phyloP scores from a whole-genome alignment of 2,888 invertebrate genomes.

The Conops quadrifasciatus region DNA sequence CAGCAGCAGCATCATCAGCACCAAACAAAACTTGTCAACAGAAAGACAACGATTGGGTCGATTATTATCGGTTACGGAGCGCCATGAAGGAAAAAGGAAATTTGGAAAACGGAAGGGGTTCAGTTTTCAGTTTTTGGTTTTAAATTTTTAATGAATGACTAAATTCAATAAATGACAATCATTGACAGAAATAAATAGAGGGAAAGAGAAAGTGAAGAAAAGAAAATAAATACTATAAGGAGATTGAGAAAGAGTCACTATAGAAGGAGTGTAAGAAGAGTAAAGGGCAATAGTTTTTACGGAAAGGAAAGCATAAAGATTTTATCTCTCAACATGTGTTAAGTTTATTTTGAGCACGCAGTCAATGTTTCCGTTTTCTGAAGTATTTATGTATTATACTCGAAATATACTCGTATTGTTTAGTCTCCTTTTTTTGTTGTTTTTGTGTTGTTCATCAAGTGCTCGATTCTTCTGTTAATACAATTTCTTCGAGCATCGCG shows the following conservation, averaged over 20 bases:
- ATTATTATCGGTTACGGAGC: not conserved
- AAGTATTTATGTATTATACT: constrained; percentile 33
- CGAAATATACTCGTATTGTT: not conserved
- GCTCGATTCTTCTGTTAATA: not conserved
- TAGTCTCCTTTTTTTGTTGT: constrained; percentile 14
- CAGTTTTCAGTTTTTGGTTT: constrained; percentile 38
- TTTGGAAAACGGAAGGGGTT: not conserved
- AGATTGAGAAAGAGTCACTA: no score
- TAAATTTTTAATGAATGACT: constrained; percentile 34
- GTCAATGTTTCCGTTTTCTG: constrained; percentile 48
- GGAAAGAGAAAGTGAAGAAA: no score
- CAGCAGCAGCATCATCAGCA: not conserved
- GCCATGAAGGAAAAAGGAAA: not conserved
- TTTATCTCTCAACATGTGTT: constrained; percentile 37
- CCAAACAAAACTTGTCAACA: constrained; percentile 4
- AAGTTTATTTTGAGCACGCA: constrained; percentile 51
- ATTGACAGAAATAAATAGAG: no score
- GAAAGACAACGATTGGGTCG: not conserved
- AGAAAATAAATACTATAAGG: no score
- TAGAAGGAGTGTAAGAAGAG: no score
- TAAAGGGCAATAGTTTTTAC: no score
- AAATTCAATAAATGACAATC: constrained; percentile 13
- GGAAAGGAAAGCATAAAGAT: not conserved
- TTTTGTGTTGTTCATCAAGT: not conserved
- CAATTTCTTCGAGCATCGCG: no score